Conservation (phyloP, 2,113 vertebrate genomes). For the Anseranas semipalmata region DNA sequence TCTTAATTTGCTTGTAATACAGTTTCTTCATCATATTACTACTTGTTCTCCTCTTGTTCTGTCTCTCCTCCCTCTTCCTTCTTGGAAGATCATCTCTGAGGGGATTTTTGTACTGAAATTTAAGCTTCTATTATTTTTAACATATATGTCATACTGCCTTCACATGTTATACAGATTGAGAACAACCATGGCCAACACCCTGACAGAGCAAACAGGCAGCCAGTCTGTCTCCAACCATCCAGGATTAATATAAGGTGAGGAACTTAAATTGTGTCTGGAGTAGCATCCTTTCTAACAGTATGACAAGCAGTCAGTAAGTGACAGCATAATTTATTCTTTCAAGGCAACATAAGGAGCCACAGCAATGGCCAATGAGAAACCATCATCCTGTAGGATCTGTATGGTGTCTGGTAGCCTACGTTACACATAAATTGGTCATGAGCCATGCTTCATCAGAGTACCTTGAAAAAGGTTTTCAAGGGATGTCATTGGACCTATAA, state of each 20-base stretch:
- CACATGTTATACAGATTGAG: neutral
- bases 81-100: neutral
- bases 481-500: neutral
- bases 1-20: neutral
- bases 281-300: neutral
- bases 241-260: neutral
- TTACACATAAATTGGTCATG: neutral
- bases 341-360: neutral
- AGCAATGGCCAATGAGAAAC: neutral
- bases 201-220: neutral
- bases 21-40: neutral
- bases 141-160: neutral
- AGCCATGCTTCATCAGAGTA: accelerated
- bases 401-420: neutral
- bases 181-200: neutral
- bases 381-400: neutral
- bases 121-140: neutral
- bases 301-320: neutral
- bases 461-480: neutral
- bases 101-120: neutral
- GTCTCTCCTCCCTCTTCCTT: neutral
- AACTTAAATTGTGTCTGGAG: neutral
- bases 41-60: neutral
- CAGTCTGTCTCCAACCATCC: neutral
- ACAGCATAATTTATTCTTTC: neutral